These are phyloP conservation scores for Polia nebulosa DNA, from an alignment of 2,888 invertebrate genomes.

Conservation along the genomic window DNA sequence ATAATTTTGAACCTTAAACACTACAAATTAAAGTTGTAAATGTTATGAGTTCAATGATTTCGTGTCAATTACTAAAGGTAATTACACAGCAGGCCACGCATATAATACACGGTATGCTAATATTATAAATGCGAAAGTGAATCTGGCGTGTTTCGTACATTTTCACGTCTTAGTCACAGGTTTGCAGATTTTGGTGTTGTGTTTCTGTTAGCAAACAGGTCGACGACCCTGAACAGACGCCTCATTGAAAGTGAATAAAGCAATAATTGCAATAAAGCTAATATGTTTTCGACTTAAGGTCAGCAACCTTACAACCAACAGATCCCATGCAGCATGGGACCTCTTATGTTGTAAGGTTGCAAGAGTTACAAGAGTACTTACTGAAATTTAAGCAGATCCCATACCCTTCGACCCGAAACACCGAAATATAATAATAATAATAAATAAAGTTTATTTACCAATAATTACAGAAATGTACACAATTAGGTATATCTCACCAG, in stretches of 20 bases:
- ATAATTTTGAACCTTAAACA: constrained; percentile 30
- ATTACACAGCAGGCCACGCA: constrained; percentile 41
- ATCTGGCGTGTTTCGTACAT: constrained; percentile 10
- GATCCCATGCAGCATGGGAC: too few relatives aligned
- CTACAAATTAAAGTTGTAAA: constrained; percentile 29
- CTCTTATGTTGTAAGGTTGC: too few relatives aligned
- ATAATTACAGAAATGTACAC: too few relatives aligned
- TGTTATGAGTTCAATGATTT: constrained; percentile 33
- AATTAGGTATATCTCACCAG: too few relatives aligned
- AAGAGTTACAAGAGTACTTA: too few relatives aligned
- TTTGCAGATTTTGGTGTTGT: constrained; percentile 4
- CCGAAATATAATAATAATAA: too few relatives aligned
- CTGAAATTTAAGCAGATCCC: too few relatives aligned
- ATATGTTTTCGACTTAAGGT: background rate
- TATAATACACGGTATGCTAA: constrained; percentile 41
- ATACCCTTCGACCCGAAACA: too few relatives aligned
- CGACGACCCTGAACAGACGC: constrained; percentile 22
- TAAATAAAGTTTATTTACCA: too few relatives aligned
- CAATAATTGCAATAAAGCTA: constrained; percentile 2
- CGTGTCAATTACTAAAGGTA: constrained; percentile 38
- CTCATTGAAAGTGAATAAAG: constrained; percentile 14
- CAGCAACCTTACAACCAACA: too few relatives aligned
- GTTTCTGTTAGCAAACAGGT: constrained; percentile 30
- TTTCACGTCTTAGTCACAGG: constrained; percentile 7
- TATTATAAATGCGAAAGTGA: constrained; percentile 46